phyloP scores from a whole-genome alignment of 1,140 invertebrate species.

The Tachypleus tridentatus region DNA sequence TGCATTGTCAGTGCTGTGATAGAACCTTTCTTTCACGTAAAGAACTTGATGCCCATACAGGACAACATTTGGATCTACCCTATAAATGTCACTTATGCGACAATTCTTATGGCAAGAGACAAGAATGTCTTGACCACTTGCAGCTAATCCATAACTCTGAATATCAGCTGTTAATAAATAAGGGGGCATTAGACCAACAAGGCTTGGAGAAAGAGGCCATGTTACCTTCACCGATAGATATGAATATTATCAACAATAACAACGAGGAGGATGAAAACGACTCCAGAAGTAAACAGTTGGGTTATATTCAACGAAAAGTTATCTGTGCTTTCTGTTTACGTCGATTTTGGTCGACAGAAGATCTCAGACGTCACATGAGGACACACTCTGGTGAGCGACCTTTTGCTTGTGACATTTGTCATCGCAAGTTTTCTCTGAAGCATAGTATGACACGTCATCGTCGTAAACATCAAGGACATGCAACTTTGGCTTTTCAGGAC shows the following conservation, averaged over 20 bases:
- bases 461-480: slow-evolving; percentile 63
- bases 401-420: slow-evolving; percentile 59
- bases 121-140: slow-evolving; percentile 68
- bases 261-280: slow-evolving; percentile 34
- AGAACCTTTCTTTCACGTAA: slow-evolving; percentile 9
- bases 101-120: slow-evolving; percentile 60
- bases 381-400: slow-evolving; percentile 58
- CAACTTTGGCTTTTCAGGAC: slow-evolving; percentile 38
- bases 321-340: slow-evolving; percentile 83
- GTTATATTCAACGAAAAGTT: slow-evolving; percentile 78
- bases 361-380: slow-evolving; percentile 59
- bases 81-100: slow-evolving; percentile 91
- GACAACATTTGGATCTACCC: slow-evolving; percentile 44
- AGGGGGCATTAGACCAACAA: slow-evolving; percentile 48
- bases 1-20: slow-evolving; percentile 12
- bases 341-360: slow-evolving; percentile 85
- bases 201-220: slow-evolving; percentile 18
- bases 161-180: slow-evolving; percentile 54
- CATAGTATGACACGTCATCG: slow-evolving; percentile 61
- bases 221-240: too few relatives aligned
- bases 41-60: slow-evolving; percentile 17
- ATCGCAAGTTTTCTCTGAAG: slow-evolving; percentile 23
- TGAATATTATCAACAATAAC: slow-evolving; percentile 14
- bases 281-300: slow-evolving; percentile 56
- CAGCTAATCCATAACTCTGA: slow-evolving; percentile 47